Conservation (phyloP, 2,113 vertebrate species). For the Bubo blakistoni region DNA sequence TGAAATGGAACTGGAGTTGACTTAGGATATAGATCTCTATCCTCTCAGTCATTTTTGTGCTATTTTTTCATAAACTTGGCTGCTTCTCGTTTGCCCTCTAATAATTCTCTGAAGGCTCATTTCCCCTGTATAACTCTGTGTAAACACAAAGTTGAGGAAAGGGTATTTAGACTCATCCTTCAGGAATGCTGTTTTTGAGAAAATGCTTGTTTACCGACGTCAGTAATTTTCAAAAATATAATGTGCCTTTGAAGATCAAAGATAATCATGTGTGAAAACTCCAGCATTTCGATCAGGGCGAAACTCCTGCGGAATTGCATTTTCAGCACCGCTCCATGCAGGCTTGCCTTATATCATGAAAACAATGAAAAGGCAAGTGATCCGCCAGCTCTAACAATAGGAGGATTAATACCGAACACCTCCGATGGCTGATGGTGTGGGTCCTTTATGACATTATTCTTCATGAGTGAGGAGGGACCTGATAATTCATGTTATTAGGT, state of each 20-base stretch:
- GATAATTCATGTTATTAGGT: constrained; percentile 67
- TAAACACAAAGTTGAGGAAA: constrained; percentile 72
- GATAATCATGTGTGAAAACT: not conserved
- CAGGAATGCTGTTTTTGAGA: constrained; percentile 58
- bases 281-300: not conserved
- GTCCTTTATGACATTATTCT: constrained; percentile 58
- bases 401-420: constrained; percentile 33
- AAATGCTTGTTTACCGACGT: constrained; percentile 68
- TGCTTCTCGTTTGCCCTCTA: constrained; percentile 74
- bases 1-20: constrained; percentile 52
- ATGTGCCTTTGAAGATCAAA: constrained; percentile 58
- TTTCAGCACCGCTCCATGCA: not conserved
- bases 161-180: constrained; percentile 69
- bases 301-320: not conserved
- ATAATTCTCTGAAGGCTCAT: constrained; percentile 73
- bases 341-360: not conserved
- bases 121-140: constrained; percentile 73
- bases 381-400: not conserved
- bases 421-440: not conserved
- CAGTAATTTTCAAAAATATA: constrained; percentile 65
- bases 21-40: constrained; percentile 66
- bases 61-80: constrained; percentile 70
- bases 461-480: constrained; percentile 61
- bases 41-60: constrained; percentile 57
- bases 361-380: not conserved